Conservation (phyloP, 92 coral and sea anemone genomes). For the Phenganax marumi region DNA sequence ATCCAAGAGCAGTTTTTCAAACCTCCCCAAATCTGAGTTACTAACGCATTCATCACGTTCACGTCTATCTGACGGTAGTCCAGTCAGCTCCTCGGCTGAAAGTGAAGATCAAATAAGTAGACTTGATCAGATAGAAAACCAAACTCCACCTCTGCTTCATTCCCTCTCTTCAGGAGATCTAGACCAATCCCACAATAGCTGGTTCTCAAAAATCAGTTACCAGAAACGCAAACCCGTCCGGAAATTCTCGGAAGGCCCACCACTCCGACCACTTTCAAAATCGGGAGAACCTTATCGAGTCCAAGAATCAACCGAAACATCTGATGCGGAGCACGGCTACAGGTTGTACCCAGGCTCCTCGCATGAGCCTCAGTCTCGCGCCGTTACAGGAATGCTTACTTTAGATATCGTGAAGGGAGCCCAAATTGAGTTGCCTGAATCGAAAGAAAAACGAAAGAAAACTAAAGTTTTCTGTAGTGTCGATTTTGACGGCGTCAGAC, state of each 20-base stretch:
- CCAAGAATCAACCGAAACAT: conserved; percentile 4
- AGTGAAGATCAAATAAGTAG: conserved; percentile 1
- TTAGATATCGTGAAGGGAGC: conserved; percentile 72
- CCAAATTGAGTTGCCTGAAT: conserved; percentile 65
- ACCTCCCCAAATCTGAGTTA: conserved; percentile 14
- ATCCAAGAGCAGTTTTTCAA: neutral
- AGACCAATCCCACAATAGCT: conserved; percentile 26
- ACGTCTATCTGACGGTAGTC: conserved; percentile 14
- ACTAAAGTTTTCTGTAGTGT: conserved; percentile 73
- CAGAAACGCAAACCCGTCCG: conserved; percentile 28
- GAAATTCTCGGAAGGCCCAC: conserved; percentile 30
- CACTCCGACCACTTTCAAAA: neutral
- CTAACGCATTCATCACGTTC: neutral
- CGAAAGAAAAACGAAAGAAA: conserved; percentile 66
- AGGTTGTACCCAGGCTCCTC: conserved; percentile 74
- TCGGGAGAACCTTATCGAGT: conserved; percentile 26
- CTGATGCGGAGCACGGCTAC: conserved; percentile 74
- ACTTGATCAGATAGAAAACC: neutral
- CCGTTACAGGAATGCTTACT: conserved; percentile 92
- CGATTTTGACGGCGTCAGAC: conserved; percentile 86
- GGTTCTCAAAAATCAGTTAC: conserved; percentile 40
- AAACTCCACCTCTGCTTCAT: conserved; percentile 4
- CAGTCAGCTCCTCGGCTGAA: conserved; percentile 26
- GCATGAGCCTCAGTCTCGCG: conserved; percentile 49
- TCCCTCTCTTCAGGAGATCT: conserved; percentile 26